phyloP scores from a whole-genome alignment of 2,797 vertebrate species.

The Coilia nasus region DNA sequence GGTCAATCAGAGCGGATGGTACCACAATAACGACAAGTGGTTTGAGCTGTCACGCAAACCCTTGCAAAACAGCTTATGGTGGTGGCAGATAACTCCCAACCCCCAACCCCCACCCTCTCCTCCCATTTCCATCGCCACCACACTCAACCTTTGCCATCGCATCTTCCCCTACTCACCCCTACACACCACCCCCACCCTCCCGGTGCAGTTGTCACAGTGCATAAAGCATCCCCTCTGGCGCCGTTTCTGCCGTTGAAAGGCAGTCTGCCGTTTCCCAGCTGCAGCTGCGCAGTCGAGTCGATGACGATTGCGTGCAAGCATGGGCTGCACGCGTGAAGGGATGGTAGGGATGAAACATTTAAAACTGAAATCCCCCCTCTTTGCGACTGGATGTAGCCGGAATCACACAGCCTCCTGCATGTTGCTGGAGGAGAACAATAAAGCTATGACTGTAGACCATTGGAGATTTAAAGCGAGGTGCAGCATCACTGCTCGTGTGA shows the following conservation, averaged over 20 bases:
- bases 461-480: background rate
- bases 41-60: constrained; percentile 2
- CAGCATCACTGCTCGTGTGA: background rate
- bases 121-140: background rate
- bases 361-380: constrained; percentile 36
- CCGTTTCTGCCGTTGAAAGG: background rate
- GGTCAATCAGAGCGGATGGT: constrained; percentile 1
- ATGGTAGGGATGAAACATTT: constrained; percentile 62
- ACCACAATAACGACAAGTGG: background rate
- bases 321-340: constrained; percentile 49
- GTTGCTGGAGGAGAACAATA: background rate
- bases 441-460: background rate
- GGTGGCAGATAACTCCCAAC: background rate
- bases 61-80: constrained; percentile 8
- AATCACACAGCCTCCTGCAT: background rate
- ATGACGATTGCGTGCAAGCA: constrained; percentile 52
- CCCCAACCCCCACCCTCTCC: background rate
- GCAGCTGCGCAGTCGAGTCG: background rate
- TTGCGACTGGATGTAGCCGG: background rate
- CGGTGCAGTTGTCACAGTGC: background rate
- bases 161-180: background rate
- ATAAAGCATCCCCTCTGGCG: constrained; percentile 6
- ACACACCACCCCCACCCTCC: background rate
- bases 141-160: background rate
- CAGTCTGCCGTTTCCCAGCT: background rate